Percentiles rank a stretch among this genome's conserved stretches.
phyloP scores from a whole-genome alignment of 2,888 invertebrate genomes.

The Galerucella calmariensis region DNA sequence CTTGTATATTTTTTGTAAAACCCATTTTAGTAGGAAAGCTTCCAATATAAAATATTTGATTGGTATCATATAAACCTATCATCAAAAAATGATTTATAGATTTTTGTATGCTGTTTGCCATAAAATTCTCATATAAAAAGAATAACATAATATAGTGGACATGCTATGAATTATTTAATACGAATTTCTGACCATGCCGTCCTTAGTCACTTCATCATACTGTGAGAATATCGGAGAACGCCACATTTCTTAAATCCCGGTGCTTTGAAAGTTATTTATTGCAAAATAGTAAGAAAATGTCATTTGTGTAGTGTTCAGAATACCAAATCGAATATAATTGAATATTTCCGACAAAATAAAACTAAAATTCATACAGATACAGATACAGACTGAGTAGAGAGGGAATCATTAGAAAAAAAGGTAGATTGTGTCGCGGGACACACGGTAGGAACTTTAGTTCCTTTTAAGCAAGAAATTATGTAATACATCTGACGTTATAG shows the following conservation, averaged over 20 bases:
- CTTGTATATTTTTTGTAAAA: no score
- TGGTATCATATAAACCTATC: conserved; percentile 18
- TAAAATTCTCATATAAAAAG: conserved; percentile 23
- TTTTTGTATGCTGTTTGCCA: conserved; percentile 4
- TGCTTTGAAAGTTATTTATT: conserved; percentile 17
- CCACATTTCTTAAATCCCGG: conserved; percentile 16
- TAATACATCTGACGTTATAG: no score
- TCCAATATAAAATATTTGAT: neutral
- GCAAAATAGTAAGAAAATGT: conserved; percentile 18
- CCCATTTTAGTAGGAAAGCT: no score
- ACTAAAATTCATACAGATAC: neutral
- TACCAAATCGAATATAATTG: neutral
- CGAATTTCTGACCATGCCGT: conserved; percentile 20
- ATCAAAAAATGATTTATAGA: conserved; percentile 26
- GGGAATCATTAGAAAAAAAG: no score
- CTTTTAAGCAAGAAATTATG: no score
- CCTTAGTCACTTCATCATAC: conserved; percentile 32
- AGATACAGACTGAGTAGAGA: no score
- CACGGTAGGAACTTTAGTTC: no score
- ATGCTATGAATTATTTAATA: conserved; percentile 31
- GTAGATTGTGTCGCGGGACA: no score
- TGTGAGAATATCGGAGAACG: conserved; percentile 23
- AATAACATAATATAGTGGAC: conserved; percentile 23
- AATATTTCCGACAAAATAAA: neutral
- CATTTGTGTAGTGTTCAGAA: neutral